These are phyloP conservation scores for Paedocypris micromegethes DNA, from an alignment of 2,797 vertebrate species.

Conservation along the genomic window DNA sequence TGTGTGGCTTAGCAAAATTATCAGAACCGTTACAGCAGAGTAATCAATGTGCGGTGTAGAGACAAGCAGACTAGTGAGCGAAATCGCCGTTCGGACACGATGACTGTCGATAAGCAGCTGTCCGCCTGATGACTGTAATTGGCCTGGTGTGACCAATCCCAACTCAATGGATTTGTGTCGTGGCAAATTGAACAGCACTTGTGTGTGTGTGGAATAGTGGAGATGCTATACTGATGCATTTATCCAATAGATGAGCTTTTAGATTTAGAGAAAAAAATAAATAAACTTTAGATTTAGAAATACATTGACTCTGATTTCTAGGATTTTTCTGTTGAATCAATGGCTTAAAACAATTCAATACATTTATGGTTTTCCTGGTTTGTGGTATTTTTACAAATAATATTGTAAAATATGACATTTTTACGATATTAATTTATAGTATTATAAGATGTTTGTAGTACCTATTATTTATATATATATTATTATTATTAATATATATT, in stretches of 20 bases:
- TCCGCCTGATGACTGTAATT: constrained; percentile 28
- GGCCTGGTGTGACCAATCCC: constrained; percentile 24
- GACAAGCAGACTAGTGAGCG: constrained; percentile 63
- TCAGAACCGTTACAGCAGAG: constrained; percentile 67
- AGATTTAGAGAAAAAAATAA: neutral
- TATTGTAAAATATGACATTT: no score
- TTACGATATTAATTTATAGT: no score
- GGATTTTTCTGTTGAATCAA: no score
- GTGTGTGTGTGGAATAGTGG: constrained; percentile 2
- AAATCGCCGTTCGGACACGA: constrained; percentile 69
- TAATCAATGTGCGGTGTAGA: constrained; percentile 67
- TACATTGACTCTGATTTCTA: no score
- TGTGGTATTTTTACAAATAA: no score
- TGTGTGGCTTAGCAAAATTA: constrained; percentile 69
- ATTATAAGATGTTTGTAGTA: no score
- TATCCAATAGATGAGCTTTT: neutral
- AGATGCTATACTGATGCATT: neutral
- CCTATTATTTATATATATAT: no score
- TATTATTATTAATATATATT: no score
- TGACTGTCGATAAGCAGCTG: constrained; percentile 44
- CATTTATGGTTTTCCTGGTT: no score
- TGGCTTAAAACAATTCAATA: no score
- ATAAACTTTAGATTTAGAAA: neutral
- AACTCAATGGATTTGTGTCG: constrained; percentile 18
- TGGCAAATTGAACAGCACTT: constrained; percentile 17